These are phyloP conservation scores for Epinotia brunnichana DNA, from an alignment of 2,888 invertebrate genomes.

Conservation along the genomic window DNA sequence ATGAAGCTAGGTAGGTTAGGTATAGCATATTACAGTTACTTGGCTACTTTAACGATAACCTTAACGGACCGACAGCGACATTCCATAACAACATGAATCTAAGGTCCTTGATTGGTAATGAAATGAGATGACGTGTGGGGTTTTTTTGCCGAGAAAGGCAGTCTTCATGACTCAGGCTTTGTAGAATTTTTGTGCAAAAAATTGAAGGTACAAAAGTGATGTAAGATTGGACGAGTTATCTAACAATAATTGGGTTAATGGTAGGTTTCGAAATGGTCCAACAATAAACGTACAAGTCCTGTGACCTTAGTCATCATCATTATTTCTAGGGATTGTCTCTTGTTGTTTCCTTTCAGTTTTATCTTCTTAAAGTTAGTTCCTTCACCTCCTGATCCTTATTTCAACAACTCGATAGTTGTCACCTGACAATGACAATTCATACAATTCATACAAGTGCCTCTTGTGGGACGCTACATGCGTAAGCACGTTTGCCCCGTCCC, in stretches of 20 bases:
- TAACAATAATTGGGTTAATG: neutral
- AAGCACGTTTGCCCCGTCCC: too few relatives aligned
- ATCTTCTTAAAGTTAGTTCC: too few relatives aligned
- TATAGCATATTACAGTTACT: neutral
- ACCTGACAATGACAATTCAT: too few relatives aligned
- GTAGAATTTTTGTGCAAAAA: constrained; percentile 8
- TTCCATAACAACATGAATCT: too few relatives aligned
- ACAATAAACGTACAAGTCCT: neutral
- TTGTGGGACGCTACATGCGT: too few relatives aligned
- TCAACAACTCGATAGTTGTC: too few relatives aligned
- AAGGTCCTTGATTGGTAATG: neutral
- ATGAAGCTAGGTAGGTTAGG: too few relatives aligned
- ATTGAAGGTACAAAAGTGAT: constrained; percentile 9
- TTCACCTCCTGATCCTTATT: too few relatives aligned
- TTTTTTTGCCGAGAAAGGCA: constrained; percentile 17
- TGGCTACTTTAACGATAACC: neutral
- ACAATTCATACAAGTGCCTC: too few relatives aligned
- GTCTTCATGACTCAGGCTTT: neutral
- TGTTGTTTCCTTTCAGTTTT: neutral
- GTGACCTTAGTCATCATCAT: too few relatives aligned
- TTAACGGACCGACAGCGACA: neutral
- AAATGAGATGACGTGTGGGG: neutral
- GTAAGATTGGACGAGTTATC: constrained; percentile 11
- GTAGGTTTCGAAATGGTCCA: neutral
- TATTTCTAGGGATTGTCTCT: neutral